Conservation (phyloP, 2,797 vertebrate species). For the Morus bassanus region DNA sequence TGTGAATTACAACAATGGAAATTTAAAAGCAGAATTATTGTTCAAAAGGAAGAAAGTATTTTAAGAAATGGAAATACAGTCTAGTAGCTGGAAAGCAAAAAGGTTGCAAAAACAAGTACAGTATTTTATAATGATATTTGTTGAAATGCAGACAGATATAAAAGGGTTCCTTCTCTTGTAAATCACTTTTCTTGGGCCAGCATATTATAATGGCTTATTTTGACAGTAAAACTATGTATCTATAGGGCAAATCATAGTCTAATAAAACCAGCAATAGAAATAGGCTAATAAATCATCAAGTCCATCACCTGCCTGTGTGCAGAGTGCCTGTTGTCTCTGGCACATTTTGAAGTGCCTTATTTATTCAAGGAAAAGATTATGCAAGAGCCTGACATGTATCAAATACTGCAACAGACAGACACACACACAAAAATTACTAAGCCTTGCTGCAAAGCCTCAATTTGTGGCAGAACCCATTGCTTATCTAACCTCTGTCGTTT, state of each 20-base stretch:
- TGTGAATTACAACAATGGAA: neutral
- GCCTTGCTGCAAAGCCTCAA: neutral
- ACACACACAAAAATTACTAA: neutral
- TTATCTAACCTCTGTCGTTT: neutral
- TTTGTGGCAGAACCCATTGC: neutral
- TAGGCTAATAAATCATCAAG: neutral
- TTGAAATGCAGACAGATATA: neutral
- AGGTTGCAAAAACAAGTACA: neutral
- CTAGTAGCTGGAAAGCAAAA: neutral
- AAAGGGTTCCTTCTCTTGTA: neutral
- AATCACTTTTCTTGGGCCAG: neutral
- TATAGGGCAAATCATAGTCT: neutral
- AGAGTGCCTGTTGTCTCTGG: neutral
- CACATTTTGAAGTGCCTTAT: neutral
- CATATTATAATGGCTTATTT: neutral
- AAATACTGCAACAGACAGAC: neutral
- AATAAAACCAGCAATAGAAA: neutral
- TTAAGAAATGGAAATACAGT: neutral
- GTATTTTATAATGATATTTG: neutral
- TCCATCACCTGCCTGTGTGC: neutral
- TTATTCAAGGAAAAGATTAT: slow-evolving; percentile 17
- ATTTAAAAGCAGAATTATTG: neutral
- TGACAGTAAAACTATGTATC: neutral
- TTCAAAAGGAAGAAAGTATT: neutral
- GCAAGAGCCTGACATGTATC: neutral